A percentile compares a stretch with the other conserved stretches of the same genome.
Conservation (phyloP, 2,113 vertebrate species). For the Xyrauchen texanus region DNA sequence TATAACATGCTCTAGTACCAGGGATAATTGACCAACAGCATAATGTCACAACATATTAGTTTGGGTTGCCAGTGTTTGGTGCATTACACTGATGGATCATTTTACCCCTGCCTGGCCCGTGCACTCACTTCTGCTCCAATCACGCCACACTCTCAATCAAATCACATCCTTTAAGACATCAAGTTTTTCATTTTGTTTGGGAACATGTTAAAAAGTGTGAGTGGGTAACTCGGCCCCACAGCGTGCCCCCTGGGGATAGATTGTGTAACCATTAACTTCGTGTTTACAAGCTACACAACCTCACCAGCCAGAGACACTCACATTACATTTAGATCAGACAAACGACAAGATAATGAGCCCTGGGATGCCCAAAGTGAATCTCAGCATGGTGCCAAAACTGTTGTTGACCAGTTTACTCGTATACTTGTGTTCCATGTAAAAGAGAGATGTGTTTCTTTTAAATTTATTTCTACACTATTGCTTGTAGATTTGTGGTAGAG, state of each 20-base stretch:
- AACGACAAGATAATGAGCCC: slow-evolving; percentile 14
- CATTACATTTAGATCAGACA: slow-evolving; percentile 36
- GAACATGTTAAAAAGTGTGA: neutral
- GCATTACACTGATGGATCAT: slow-evolving; percentile 60
- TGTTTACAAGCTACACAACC: slow-evolving; percentile 1
- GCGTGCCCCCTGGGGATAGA: slow-evolving; percentile 24
- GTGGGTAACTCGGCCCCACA: slow-evolving; percentile 22
- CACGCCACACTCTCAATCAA: slow-evolving; percentile 20
- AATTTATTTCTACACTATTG: neutral
- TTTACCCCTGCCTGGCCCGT: slow-evolving; percentile 33
- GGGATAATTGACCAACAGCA: slow-evolving; percentile 76
- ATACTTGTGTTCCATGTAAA: neutral
- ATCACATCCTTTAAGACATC: neutral
- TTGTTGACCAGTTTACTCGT: slow-evolving; percentile 10
- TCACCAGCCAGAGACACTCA: slow-evolving; percentile 8
- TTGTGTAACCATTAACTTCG: slow-evolving; percentile 30
- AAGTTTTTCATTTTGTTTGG: slow-evolving; percentile 11
- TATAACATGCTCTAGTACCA: slow-evolving; percentile 68
- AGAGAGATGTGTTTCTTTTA: neutral
- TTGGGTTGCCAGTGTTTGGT: slow-evolving; percentile 52
- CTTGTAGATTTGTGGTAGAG: neutral
- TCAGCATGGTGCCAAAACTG: neutral
- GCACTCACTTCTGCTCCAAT: slow-evolving; percentile 17
- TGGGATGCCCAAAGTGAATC: slow-evolving; percentile 2
- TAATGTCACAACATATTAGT: slow-evolving; percentile 70